Percentiles rank a stretch among this genome's conserved stretches.
Conservation (phyloP, 2,888 invertebrate genomes). For the Druceiella hillmani region DNA sequence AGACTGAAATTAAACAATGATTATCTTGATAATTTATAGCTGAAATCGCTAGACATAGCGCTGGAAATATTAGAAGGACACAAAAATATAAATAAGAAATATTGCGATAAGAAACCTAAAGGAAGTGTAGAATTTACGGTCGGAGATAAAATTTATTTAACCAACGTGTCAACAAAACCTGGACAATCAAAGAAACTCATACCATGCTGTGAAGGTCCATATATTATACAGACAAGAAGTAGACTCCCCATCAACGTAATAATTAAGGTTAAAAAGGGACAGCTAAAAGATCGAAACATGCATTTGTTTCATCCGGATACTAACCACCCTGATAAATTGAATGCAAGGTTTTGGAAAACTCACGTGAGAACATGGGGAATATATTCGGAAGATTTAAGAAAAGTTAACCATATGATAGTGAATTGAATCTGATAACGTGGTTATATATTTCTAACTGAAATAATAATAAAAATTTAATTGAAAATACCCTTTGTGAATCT, state of each 20-base stretch:
- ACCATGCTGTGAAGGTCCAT: neutral
- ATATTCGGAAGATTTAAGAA: no score
- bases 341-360: no score
- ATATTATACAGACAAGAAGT: neutral
- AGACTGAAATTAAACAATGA: constrained; percentile 25
- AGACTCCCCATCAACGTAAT: neutral
- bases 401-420: no score
- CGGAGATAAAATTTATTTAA: neutral
- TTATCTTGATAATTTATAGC: constrained; percentile 20
- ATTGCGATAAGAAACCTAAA: constrained; percentile 7
- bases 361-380: no score
- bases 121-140: neutral
- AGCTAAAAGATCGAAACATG: neutral
- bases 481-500: no score
- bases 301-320: neutral
- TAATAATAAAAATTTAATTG: no score
- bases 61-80: constrained; percentile 15
- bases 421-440: no score
- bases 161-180: neutral
- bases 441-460: no score
- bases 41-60: constrained; percentile 17
- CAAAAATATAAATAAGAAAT: constrained; percentile 10
- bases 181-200: neutral
- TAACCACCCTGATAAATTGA: no score
- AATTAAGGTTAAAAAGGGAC: neutral